phyloP scores from a whole-genome alignment of 2,113 vertebrate species.

The Hyaena hyaena region DNA sequence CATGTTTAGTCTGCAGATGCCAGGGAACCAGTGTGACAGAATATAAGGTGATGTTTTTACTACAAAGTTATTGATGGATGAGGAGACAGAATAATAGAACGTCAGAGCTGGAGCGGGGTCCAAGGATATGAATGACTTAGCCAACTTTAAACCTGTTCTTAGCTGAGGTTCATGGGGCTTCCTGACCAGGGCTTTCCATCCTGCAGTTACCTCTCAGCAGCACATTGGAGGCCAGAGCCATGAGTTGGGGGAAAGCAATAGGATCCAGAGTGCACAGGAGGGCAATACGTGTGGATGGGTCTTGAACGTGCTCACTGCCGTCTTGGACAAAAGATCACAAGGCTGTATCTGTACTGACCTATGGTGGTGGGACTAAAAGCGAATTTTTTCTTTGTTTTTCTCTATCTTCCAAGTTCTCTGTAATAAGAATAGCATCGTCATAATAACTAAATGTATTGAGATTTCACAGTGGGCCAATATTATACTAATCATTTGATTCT shows the following conservation, averaged over 20 bases:
- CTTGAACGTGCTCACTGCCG: neutral
- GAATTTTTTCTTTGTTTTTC: neutral
- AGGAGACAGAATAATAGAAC: neutral
- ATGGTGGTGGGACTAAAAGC: neutral
- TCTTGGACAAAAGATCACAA: neutral
- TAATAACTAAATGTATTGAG: neutral
- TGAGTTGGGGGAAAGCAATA: neutral
- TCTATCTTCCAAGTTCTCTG: neutral
- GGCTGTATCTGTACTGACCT: neutral
- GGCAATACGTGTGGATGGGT: accelerated
- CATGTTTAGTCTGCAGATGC: conserved; percentile 1
- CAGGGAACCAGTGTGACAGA: neutral
- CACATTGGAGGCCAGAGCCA: neutral
- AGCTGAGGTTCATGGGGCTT: neutral
- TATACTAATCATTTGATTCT: neutral
- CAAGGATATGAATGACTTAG: neutral
- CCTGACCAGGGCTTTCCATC: neutral
- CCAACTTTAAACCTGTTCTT: neutral
- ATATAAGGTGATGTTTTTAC: neutral
- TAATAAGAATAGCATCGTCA: neutral
- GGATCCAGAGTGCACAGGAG: neutral
- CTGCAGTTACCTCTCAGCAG: too few species aligned
- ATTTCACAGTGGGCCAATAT: neutral
- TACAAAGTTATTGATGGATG: neutral
- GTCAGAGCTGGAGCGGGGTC: neutral